Evolutionary conservation across 2,888 invertebrate species (phyloP).

Genomic region (Serrognathus titanus): DNA sequence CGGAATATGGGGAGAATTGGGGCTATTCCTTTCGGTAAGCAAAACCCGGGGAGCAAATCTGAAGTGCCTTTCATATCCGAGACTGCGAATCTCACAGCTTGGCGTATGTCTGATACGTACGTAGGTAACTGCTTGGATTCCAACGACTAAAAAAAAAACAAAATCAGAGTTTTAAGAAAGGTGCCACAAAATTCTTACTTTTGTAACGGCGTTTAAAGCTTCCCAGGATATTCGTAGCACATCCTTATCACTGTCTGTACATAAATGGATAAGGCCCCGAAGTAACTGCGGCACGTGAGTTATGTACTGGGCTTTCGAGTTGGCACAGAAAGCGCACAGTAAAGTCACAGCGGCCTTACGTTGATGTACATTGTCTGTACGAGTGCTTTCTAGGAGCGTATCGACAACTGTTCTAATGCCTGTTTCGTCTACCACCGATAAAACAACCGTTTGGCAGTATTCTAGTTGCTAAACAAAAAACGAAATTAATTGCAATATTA

Average conservation of each 20-base stretch:
- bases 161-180: not conserved
- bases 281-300: conserved; percentile 86
- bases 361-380: conserved; percentile 60
- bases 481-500: not conserved
- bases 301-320: conserved; percentile 82
- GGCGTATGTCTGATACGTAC: conserved; percentile 85
- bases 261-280: conserved; percentile 80
- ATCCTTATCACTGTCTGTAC: conserved; percentile 77
- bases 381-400: conserved; percentile 74
- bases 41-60: conserved; percentile 86
- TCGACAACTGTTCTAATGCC: conserved; percentile 87
- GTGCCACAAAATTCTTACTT: conserved; percentile 48
- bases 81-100: conserved; percentile 87
- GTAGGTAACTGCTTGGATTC: conserved; percentile 80
- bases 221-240: conserved; percentile 88
- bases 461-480: conserved; percentile 68
- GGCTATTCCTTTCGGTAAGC: conserved; percentile 84
- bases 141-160: conserved; percentile 58
- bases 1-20: conserved; percentile 93
- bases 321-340: conserved; percentile 84
- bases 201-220: conserved; percentile 84
- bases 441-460: conserved; percentile 88
- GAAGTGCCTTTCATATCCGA: conserved; percentile 73
- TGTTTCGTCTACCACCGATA: conserved; percentile 84
- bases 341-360: conserved; percentile 83